Percentiles rank a stretch among this genome's conserved stretches.
Evolutionary conservation across 2,888 invertebrate species (phyloP).

Genomic region (Heterodera filipjevi): DNA sequence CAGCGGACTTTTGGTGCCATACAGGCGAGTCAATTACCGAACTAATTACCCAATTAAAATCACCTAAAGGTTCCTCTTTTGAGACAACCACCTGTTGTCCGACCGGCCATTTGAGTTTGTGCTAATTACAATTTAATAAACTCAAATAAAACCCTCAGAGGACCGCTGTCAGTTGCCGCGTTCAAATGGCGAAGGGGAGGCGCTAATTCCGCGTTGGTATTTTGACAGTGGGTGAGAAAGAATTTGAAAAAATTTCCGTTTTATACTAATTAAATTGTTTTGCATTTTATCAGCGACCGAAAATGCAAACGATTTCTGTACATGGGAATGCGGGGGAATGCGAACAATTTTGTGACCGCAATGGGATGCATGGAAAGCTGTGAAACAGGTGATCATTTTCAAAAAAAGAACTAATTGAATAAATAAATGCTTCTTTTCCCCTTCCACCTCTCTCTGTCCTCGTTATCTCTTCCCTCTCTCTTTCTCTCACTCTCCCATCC

Average conservation of each 20-base stretch:
- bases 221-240: constrained; percentile 45
- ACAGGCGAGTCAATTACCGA: constrained; percentile 39
- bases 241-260: neutral
- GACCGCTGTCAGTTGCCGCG: constrained; percentile 52
- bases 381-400: constrained; percentile 23
- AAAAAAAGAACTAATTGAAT: too few relatives aligned
- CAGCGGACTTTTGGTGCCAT: constrained; percentile 51
- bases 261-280: constrained; percentile 12
- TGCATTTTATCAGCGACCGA: constrained; percentile 4
- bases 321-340: constrained; percentile 61
- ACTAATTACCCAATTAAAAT: too few relatives aligned
- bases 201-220: constrained; percentile 62
- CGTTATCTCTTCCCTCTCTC: too few relatives aligned
- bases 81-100: constrained; percentile 63
- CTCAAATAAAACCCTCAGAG: constrained; percentile 32
- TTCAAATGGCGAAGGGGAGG: constrained; percentile 56
- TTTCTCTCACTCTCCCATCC: too few relatives aligned
- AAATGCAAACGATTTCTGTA: constrained; percentile 61
- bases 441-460: too few relatives aligned
- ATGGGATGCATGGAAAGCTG: constrained; percentile 56
- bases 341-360: constrained; percentile 62
- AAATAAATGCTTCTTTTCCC: too few relatives aligned
- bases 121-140: neutral
- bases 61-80: constrained; percentile 49
- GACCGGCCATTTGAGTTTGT: constrained; percentile 32